These are phyloP conservation scores for Zonotrichia albicollis DNA, from an alignment of 2,797 vertebrate species.

Conservation along the genomic window DNA sequence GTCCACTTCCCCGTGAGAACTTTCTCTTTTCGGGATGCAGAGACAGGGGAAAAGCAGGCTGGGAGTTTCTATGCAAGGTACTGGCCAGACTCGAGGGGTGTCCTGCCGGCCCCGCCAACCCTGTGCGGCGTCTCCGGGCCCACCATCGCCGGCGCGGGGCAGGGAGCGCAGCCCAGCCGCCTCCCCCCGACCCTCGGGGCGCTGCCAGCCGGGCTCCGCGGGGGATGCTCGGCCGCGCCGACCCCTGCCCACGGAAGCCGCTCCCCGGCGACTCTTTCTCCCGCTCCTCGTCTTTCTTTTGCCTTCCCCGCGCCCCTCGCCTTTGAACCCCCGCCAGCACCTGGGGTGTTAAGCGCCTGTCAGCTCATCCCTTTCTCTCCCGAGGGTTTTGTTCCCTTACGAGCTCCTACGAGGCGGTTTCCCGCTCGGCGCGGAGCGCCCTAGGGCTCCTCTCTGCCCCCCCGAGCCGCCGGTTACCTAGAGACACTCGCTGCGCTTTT, in stretches of 20 bases:
- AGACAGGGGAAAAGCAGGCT: background rate
- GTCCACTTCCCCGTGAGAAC: background rate
- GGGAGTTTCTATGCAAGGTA: background rate
- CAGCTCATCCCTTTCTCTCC: background rate
- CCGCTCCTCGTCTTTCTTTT: background rate
- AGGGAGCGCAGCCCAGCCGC: background rate
- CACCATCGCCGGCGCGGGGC: background rate
- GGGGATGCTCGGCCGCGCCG: background rate
- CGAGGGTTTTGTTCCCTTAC: background rate
- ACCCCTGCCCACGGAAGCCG: background rate
- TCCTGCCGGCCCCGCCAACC: background rate
- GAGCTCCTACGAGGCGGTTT: background rate
- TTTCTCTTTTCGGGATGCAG: background rate
- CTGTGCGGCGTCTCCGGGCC: background rate
- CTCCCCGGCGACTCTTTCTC: background rate
- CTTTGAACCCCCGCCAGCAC: background rate
- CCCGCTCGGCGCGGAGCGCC: slow-evolving; percentile 1
- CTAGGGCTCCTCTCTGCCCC: slow-evolving; percentile 2
- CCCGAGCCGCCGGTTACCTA: slow-evolving; percentile 83
- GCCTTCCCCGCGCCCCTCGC: background rate
- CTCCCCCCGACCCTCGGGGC: background rate
- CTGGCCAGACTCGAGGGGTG: background rate
- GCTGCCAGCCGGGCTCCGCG: background rate
- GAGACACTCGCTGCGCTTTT: slow-evolving; percentile 84
- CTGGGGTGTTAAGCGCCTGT: background rate